Evolutionary conservation across 1,140 invertebrate species (phyloP), one percentile per base, ranked within the genome.

Genomic region (Dryas iulia): DNA sequence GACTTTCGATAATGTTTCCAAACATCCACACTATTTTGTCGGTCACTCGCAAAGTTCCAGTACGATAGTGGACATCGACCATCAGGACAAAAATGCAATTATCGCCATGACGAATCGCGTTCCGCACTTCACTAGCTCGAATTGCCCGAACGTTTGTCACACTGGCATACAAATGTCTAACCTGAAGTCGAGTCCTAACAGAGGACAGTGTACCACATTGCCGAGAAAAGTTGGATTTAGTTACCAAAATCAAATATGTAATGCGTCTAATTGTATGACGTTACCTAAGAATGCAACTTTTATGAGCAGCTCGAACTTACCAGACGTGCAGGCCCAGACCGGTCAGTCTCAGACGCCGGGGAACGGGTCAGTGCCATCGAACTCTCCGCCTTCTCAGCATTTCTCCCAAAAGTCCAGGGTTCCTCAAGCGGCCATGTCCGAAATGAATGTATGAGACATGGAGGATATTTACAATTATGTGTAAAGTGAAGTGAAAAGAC

Each of bases 361-460:
- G n/a, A 86, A 91, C 23, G 87, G 89, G 0, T 83, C 88, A 0
- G 83, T 84, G 1, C 85, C 87, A 1, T 86, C 89, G 0, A 79
- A 84, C 0, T 89, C 91, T 5, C 88, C 92, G 0, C 86, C 88
- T 0, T 77, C 87, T 1, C 83, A 85, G 47, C 89, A 92, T 54
- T 86, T 86, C 72, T 92, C 92, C 26, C 91, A 93, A 69, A 93
- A 94, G 58, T 93, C 93, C 69, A 93, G 95, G 74, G 93, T 96
- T 63, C 95, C 95, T 33, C 95, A 96, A 81, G 95, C 95, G 24
- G 94, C 95, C 12, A 96, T 96, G 90, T 95, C 94, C 60, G 96
- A 96, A 90, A 97, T 96, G 96, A 94, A 96, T 76, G 96, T 96
- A 94, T 97, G 96, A 97, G 89, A 91, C 74, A 91, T 91, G 83